phyloP scores from a whole-genome alignment of 2,113 vertebrate genomes.

The Grus americana region DNA sequence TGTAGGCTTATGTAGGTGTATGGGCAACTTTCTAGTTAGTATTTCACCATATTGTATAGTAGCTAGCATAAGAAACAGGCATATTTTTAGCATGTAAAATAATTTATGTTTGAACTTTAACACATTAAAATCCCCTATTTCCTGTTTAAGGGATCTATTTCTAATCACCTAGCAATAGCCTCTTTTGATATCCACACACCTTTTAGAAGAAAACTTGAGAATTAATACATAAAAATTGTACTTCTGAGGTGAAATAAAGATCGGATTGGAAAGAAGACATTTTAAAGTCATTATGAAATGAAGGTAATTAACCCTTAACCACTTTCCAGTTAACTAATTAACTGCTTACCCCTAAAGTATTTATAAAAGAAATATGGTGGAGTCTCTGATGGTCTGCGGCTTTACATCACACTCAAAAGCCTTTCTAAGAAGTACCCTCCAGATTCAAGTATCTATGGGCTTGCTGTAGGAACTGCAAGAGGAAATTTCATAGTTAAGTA shows the following conservation, averaged over 20 bases:
- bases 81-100: neutral
- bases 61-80: neutral
- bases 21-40: neutral
- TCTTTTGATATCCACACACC: neutral
- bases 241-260: constrained; percentile 9
- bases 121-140: neutral
- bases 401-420: neutral
- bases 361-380: neutral
- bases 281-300: constrained; percentile 2
- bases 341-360: neutral
- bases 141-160: constrained; percentile 13
- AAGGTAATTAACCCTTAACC: constrained; percentile 30
- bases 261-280: neutral
- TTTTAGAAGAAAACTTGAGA: neutral
- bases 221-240: neutral
- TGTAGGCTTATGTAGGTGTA: neutral
- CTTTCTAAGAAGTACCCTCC: neutral
- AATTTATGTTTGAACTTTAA: neutral
- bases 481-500: neutral
- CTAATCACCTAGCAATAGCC: neutral
- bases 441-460: neutral
- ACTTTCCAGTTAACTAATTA: constrained; percentile 21
- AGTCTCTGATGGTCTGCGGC: neutral
- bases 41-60: neutral
- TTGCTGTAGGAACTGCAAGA: neutral